A percentile compares a stretch with the other conserved stretches of the same genome.
Conservation (phyloP, 1,140 invertebrate genomes). For the Sesamia nonagrioides region DNA sequence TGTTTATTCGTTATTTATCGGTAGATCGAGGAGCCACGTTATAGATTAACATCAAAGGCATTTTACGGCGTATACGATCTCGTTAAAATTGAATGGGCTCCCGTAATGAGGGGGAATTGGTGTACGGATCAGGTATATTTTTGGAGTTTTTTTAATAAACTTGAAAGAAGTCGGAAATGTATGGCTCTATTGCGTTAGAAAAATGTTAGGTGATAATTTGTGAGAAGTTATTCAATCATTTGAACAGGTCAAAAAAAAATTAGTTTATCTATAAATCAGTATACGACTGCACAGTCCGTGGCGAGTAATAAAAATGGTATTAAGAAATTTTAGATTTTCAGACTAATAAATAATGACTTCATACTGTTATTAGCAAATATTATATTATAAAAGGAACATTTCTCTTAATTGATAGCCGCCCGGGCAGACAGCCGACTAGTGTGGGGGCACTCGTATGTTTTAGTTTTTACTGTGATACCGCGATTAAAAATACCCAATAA, state of each 20-base stretch:
- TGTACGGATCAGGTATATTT: slow-evolving; percentile 45
- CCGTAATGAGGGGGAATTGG: slow-evolving; percentile 56
- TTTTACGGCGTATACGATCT: slow-evolving; percentile 63
- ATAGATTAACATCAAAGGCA: slow-evolving; percentile 79
- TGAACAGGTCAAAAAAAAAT: not conserved
- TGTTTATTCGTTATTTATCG: slow-evolving; percentile 81
- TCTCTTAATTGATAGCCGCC: too few species aligned
- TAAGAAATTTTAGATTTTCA: too few species aligned
- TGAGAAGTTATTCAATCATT: not conserved
- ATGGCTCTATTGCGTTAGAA: not conserved
- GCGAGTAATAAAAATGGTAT: too few species aligned
- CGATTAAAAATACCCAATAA: too few species aligned
- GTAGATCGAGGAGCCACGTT: slow-evolving; percentile 72
- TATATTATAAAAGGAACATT: too few species aligned
- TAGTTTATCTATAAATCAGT: too few species aligned
- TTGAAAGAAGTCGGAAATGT: slow-evolving; percentile 20
- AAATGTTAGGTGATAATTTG: not conserved
- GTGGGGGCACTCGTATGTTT: too few species aligned
- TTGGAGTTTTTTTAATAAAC: slow-evolving; percentile 38
- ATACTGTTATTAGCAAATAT: too few species aligned
- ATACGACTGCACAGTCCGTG: too few species aligned
- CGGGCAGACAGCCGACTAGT: too few species aligned
- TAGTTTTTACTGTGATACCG: too few species aligned
- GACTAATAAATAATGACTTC: too few species aligned
- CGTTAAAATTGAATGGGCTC: slow-evolving; percentile 73